These are phyloP conservation scores for Helostoma temminkii DNA, from an alignment of 2,797 vertebrate genomes.

Conservation along the genomic window DNA sequence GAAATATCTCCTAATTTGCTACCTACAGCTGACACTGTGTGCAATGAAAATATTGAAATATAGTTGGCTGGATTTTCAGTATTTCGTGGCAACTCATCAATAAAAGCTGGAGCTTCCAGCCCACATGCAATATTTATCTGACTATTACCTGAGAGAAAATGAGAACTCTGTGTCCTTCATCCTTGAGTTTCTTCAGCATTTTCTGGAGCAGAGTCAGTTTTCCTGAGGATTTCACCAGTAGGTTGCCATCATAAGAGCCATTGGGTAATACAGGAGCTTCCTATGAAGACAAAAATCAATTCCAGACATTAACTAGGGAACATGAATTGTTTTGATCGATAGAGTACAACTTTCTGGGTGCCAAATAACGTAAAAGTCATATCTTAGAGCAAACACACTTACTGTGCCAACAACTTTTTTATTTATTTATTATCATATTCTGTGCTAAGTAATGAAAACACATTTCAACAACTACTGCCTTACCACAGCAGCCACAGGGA, in stretches of 20 bases:
- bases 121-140: neutral
- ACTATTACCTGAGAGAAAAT: constrained; percentile 95
- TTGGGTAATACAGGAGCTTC: constrained; percentile 96
- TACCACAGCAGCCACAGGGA: constrained; percentile 96
- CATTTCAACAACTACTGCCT: too few relatives aligned
- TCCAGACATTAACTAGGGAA: neutral
- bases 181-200: constrained; percentile 96
- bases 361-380: neutral
- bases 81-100: constrained; percentile 1
- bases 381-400: neutral
- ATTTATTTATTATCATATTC: neutral
- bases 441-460: neutral
- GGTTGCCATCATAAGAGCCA: constrained; percentile 95
- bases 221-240: constrained; percentile 95
- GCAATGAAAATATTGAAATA: neutral
- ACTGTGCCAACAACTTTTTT: neutral
- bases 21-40: neutral
- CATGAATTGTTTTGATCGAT: neutral
- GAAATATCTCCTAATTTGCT: neutral
- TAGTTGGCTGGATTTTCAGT: neutral
- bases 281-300: constrained; percentile 75
- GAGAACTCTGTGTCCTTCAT: constrained; percentile 95
- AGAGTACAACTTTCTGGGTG: neutral
- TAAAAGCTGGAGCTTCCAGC: neutral
- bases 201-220: constrained; percentile 98